These are phyloP conservation scores for Megaceryle torquata DNA, from an alignment of 2,113 vertebrate genomes.

Conservation along the genomic window DNA sequence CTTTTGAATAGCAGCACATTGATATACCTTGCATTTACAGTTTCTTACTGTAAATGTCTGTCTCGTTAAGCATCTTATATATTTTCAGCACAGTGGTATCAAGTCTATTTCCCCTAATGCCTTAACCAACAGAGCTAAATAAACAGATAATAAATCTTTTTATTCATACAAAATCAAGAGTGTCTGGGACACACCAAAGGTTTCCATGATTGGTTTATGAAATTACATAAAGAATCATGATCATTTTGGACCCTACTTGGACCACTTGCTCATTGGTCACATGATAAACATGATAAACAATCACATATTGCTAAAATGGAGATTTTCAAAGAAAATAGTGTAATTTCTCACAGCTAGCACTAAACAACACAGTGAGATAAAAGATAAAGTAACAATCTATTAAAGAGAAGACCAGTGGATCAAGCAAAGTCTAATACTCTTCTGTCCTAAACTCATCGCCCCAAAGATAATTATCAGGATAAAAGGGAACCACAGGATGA, in stretches of 20 bases:
- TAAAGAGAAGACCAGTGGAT: background rate
- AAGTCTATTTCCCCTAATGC: background rate
- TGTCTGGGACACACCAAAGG: background rate
- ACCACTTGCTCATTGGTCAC: background rate
- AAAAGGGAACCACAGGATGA: background rate
- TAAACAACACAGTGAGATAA: background rate
- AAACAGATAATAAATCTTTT: background rate
- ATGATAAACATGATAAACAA: background rate
- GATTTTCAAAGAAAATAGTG: background rate
- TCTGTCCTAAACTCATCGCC: background rate
- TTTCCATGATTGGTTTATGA: background rate
- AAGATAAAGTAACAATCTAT: background rate
- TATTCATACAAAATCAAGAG: background rate
- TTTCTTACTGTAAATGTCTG: background rate
- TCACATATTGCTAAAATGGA: background rate
- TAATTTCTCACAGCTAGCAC: background rate
- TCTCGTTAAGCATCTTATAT: background rate
- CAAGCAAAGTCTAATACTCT: background rate
- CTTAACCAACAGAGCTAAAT: background rate
- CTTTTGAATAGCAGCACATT: background rate
- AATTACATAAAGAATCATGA: background rate
- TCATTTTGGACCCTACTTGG: background rate
- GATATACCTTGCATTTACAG: background rate
- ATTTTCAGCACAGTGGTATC: background rate
- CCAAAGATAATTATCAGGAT: background rate